These are phyloP conservation scores for Trissolcus japonicus DNA, from an alignment of 2,888 invertebrate genomes.

Conservation along the genomic window DNA sequence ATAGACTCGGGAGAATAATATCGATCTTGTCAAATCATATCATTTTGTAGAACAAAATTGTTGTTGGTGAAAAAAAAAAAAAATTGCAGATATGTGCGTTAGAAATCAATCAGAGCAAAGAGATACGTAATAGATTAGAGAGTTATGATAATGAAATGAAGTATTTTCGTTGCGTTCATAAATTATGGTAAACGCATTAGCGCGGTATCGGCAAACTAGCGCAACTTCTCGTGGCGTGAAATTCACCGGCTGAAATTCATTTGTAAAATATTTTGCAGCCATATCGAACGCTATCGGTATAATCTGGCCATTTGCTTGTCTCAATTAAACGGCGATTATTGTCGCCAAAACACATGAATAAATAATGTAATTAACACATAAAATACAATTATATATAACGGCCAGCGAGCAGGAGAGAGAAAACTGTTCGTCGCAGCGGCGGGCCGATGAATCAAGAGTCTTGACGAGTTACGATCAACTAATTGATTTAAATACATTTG, in stretches of 20 bases:
- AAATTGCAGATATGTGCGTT: too few relatives aligned
- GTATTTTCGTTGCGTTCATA: slow-evolving; percentile 12
- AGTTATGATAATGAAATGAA: background rate
- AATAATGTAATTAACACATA: slow-evolving; percentile 52
- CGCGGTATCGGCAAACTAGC: slow-evolving; percentile 22
- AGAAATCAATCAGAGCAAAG: too few relatives aligned
- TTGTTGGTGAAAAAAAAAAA: too few relatives aligned
- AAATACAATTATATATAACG: slow-evolving; percentile 43
- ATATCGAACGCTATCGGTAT: slow-evolving; percentile 42
- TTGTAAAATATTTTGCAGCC: slow-evolving; percentile 45
- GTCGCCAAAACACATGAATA: slow-evolving; percentile 44
- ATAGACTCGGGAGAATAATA: too few relatives aligned
- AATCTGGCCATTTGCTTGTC: slow-evolving; percentile 52
- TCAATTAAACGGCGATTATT: slow-evolving; percentile 55
- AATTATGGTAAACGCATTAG: slow-evolving; percentile 44
- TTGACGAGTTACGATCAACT: slow-evolving; percentile 43
- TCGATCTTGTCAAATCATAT: too few relatives aligned
- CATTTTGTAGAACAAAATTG: too few relatives aligned
- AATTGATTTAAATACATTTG: slow-evolving; percentile 40
- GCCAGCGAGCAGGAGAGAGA: slow-evolving; percentile 7
- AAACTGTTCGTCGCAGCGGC: slow-evolving; percentile 1
- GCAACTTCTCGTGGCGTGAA: slow-evolving; percentile 26
- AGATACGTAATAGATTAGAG: background rate
- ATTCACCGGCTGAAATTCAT: slow-evolving; percentile 21
- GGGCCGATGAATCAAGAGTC: slow-evolving; percentile 39